Percentiles rank a stretch among this genome's conserved stretches.
Conservation (phyloP, 2,113 vertebrate genomes). For the Cynopterus brachyotis region DNA sequence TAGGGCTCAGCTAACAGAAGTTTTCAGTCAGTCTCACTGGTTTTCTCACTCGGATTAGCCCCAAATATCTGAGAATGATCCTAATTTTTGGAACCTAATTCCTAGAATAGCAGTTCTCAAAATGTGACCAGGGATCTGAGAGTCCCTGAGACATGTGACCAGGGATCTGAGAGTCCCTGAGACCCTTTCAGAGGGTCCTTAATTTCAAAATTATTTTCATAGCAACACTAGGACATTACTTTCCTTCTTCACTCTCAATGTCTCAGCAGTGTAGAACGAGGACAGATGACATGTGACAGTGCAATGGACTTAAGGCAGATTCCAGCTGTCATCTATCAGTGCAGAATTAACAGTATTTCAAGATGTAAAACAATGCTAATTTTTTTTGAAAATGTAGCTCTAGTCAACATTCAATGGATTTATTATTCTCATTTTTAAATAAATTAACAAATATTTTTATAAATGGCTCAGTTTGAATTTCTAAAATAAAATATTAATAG, state of each 20-base stretch:
- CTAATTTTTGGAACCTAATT: not conserved
- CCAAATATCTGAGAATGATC: not conserved
- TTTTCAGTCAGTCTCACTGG: not conserved
- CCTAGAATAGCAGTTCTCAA: not conserved
- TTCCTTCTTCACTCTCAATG: not conserved
- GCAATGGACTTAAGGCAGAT: not conserved
- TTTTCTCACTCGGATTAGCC: not conserved
- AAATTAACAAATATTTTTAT: not conserved
- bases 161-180: not conserved
- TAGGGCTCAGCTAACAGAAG: not conserved
- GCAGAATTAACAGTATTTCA: not conserved
- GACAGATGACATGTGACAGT: rapidly evolving
- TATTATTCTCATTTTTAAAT: not conserved
- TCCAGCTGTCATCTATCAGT: not conserved
- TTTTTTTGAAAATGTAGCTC: not conserved
- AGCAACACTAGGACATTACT: not conserved
- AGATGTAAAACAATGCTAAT: not conserved
- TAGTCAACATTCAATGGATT: not conserved
- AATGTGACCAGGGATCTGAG: not conserved
- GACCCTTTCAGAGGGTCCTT: not conserved
- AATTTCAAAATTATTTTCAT: not conserved
- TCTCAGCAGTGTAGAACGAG: not conserved
- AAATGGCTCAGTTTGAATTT: not conserved
- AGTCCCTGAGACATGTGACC: not conserved
- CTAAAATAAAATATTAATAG: not conserved